phyloP scores from a whole-genome alignment of 2,888 invertebrate genomes.

The Andrena haemorrhoa region DNA sequence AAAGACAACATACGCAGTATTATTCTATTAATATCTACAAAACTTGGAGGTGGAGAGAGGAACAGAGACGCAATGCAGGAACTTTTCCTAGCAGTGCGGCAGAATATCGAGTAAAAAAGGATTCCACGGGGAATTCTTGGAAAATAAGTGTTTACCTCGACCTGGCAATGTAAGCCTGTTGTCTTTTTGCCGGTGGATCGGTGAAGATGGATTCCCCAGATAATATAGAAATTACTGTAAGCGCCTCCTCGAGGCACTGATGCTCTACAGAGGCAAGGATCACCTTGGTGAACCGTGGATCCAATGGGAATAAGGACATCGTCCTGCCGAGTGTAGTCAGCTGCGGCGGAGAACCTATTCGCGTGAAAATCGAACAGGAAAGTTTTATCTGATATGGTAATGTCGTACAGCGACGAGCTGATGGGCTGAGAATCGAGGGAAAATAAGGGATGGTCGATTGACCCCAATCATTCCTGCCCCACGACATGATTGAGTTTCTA shows the following conservation, averaged over 20 bases:
- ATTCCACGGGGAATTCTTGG: not conserved
- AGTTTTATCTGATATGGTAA: conserved; percentile 29
- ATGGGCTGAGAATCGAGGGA: not conserved
- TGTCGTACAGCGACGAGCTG: not conserved
- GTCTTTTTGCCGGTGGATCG: conserved; percentile 90
- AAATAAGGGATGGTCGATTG: conserved; percentile 9
- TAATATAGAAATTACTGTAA: conserved; percentile 94
- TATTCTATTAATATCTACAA: too few relatives aligned
- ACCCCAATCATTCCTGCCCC: not conserved
- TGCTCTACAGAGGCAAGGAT: conserved; percentile 91
- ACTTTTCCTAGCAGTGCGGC: too few relatives aligned
- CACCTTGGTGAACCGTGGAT: conserved; percentile 94
- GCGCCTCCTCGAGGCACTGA: conserved; percentile 92
- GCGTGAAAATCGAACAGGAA: conserved; percentile 40
- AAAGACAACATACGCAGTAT: too few relatives aligned
- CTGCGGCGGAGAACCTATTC: conserved; percentile 86
- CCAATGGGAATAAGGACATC: conserved; percentile 96
- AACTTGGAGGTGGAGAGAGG: too few relatives aligned
- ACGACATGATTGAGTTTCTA: not conserved
- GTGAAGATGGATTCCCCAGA: conserved; percentile 95
- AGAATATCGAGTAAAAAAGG: not conserved
- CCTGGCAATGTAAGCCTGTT: conserved; percentile 90
- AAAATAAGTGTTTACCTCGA: conserved; percentile 83
- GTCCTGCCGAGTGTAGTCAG: conserved; percentile 92
- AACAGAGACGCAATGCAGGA: too few relatives aligned